phyloP scores from a whole-genome alignment of 1,140 invertebrate genomes.

The Ruditapes philippinarum region DNA sequence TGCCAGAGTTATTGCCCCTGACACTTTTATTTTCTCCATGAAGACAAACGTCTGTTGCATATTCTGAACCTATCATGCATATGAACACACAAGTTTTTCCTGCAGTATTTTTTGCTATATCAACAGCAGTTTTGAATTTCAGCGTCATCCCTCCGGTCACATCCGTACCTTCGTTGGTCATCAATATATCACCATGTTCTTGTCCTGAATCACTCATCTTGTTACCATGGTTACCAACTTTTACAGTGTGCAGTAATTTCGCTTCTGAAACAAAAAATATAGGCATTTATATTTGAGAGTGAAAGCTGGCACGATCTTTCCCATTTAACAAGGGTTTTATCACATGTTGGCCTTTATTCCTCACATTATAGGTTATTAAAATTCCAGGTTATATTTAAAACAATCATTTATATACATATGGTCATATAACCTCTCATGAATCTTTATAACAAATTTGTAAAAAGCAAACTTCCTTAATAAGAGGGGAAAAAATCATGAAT shows the following conservation, averaged over 20 bases:
- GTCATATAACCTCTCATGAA: no score
- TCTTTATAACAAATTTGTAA: no score
- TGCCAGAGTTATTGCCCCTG: neutral
- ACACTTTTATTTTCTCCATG: neutral
- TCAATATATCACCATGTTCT: neutral
- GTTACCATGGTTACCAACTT: neutral
- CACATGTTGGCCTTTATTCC: no score
- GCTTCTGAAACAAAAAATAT: neutral
- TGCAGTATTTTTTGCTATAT: slow-evolving; percentile 63
- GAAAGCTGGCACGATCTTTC: no score
- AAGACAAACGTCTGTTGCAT: slow-evolving; percentile 7
- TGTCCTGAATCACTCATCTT: neutral
- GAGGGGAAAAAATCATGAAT: no score
- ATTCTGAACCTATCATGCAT: slow-evolving; percentile 60
- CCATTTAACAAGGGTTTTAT: no score
- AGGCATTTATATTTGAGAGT: no score
- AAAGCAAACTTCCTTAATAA: no score
- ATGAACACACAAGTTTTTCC: slow-evolving; percentile 67
- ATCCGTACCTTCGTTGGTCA: slow-evolving; percentile 52
- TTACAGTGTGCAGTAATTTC: neutral
- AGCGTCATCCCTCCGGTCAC: slow-evolving; percentile 74
- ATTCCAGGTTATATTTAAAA: no score
- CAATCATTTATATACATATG: no score
- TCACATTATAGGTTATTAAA: no score
- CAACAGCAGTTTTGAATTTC: slow-evolving; percentile 70